Base-by-base conservation (phyloP, 53 echinoderm and acorn worm species). In the Luidia sarsii region DNA sequence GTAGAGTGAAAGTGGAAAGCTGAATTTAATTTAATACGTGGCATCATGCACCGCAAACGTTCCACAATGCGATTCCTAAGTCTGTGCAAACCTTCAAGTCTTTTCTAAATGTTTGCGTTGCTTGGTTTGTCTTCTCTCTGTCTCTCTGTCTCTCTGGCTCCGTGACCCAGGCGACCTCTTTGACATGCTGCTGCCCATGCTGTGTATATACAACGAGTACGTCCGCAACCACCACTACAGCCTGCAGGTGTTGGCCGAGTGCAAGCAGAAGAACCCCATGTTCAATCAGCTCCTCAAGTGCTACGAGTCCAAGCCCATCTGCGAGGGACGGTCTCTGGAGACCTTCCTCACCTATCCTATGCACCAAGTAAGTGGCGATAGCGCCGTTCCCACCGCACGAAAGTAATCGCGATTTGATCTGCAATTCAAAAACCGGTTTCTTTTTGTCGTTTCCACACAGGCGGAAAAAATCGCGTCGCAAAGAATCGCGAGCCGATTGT, bases 111-210 rank as follows among this genome's bases (percentile, higher is more conserved):
- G 7, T 69, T 66, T 22, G 9, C 19, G 20, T 35, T 37, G n/a
- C 11, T 15, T n/a, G n/a, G n/a, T n/a, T n/a, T n/a, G n/a, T 48
- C 28, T 70, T 49, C 45, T 15, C 10, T 70, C 70, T 48, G 27
- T 13, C 24, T 53, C 49, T 48, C 14, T 79, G 7, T 64, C 3
- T 14, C 33, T 46, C 45, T 13, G 7, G 3, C 3, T 30, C 24
- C 48, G 20, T 36, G 38, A 20, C 62, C 36, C 80, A 97, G 97
- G 97, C 45, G 97, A 97, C 34, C 71, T 97, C 38, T 97, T 97
- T 84, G 97, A 97, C 67, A 97, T 97, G 97, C 82, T 97, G 81
- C 94, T 97, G 28, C 97, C 97, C 6, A 97, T 97, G 97, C 57
- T 97, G 55, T 94, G 93, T 55, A 97, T 97, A 73, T 97, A 97